Evolutionary conservation across 2,113 vertebrate genomes (phyloP).

Genomic region (Dasyornis broadbenti): DNA sequence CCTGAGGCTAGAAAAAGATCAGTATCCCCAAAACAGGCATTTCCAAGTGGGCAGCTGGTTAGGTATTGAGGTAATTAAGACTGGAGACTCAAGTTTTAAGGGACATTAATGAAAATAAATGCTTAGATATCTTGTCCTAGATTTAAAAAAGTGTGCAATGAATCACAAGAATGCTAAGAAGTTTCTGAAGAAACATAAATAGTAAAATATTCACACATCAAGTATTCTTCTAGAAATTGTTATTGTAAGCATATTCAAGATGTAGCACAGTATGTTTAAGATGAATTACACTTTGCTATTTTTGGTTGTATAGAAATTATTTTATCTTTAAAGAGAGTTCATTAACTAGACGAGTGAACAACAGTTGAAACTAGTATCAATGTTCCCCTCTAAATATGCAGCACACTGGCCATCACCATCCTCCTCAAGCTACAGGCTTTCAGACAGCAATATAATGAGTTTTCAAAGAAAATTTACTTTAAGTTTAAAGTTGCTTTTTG

Average conservation of each 20-base stretch:
- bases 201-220: not conserved
- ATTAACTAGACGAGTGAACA: not conserved
- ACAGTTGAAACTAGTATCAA: not conserved
- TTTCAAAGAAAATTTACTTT: not conserved
- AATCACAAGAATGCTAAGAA: not conserved
- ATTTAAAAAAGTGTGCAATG: not conserved
- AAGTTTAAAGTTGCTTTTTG: not conserved
- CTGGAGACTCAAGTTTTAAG: not conserved
- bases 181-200: not conserved
- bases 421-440: not conserved
- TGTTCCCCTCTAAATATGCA: not conserved
- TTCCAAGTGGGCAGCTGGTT: not conserved
- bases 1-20: not conserved
- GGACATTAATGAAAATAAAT: not conserved
- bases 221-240: not conserved
- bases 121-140: not conserved
- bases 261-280: not conserved
- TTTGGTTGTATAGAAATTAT: not conserved
- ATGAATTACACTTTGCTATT: not conserved
- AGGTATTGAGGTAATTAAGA: not conserved
- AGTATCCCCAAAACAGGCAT: not conserved
- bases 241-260: not conserved
- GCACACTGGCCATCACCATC: not conserved
- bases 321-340: not conserved
- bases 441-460: not conserved